Evolutionary conservation across 2,797 vertebrate genomes (phyloP).

Genomic region (Clarias platycephalus): DNA sequence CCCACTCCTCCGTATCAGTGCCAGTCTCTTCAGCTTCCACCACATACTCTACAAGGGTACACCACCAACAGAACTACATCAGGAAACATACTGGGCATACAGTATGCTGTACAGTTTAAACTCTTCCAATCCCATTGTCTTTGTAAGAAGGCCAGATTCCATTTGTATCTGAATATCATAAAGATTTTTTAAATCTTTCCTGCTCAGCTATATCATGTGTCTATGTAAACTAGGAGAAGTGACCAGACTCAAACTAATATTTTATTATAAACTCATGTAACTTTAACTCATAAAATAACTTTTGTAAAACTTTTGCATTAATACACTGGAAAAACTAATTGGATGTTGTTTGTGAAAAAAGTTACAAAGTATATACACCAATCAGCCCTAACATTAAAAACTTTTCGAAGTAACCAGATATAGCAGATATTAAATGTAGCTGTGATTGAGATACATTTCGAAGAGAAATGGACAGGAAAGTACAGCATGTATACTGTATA

Average conservation of each 20-base stretch:
- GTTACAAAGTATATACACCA: no score
- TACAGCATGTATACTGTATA: neutral
- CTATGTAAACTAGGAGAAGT: neutral
- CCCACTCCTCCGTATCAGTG: slow-evolving; percentile 65
- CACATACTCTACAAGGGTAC: slow-evolving; percentile 66
- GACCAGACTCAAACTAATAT: neutral
- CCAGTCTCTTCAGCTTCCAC: slow-evolving; percentile 73
- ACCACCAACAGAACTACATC: neutral
- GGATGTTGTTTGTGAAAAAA: neutral
- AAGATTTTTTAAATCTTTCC: neutral
- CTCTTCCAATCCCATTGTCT: neutral
- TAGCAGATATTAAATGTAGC: neutral
- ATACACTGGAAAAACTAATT: neutral
- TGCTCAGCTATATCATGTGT: neutral
- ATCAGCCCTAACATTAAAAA: neutral
- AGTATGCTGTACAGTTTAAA: neutral
- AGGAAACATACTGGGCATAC: neutral
- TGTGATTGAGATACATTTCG: neutral
- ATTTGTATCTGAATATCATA: neutral
- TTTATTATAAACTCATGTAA: neutral
- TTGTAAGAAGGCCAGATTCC: neutral
- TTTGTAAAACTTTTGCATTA: neutral
- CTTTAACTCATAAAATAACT: neutral
- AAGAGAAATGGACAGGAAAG: neutral
- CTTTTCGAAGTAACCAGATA: neutral